Base-by-base conservation (phyloP, 2,888 invertebrate species). In the Xestia sexstrigata region DNA sequence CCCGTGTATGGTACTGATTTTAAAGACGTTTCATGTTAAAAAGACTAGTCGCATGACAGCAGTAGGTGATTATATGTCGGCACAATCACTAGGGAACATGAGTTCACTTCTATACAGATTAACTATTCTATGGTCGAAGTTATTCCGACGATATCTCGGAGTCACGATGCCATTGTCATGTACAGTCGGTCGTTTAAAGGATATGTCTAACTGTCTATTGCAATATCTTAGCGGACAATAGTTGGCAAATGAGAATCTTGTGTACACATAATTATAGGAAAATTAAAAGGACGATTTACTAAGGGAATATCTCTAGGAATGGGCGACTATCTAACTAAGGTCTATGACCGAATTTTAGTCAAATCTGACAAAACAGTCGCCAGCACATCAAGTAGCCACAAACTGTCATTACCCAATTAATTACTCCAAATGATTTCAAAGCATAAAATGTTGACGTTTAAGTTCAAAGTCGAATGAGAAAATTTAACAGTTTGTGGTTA, bases 141-240 rank as follows among this genome's bases (percentile, higher is more conserved):
- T 62, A 74, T 74, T 67, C 52, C 71, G 17, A 78, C 63, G 55
- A 74, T 80, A 83, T 77, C 52, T 67, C 74, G 69, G 49, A 79
- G 87, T 86, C 83, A 85, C 77, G 83, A 76, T 52, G 67, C 65
- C n/a, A 73, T 83, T 86, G 79, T 83, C 49, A 76, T 79, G 39
- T 74, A 58, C 62, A 74, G 70, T 20, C 79, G 69, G 65, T 67
- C 69, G 75, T 63, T 76, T 69, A 71, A 69, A 70, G 74, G 79
- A 72, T 78, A 35, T 66, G 67, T 70, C n/a, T n/a, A 70, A 62
- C 79, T 79, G 79, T 77, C 60, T 71, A 47, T 63, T 39, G 80
- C 69, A 65, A 70, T 66, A 74, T 65, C 26, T 67, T 60, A n/a
- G 76, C 9, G 60, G 45, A 78, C 47, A 71, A 69, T 82, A 76